A percentile compares a stretch with the other conserved stretches of the same genome.
These are phyloP conservation scores for Amblyteles armatorius DNA, from an alignment of 2,888 invertebrate species.

Conservation along the genomic window DNA sequence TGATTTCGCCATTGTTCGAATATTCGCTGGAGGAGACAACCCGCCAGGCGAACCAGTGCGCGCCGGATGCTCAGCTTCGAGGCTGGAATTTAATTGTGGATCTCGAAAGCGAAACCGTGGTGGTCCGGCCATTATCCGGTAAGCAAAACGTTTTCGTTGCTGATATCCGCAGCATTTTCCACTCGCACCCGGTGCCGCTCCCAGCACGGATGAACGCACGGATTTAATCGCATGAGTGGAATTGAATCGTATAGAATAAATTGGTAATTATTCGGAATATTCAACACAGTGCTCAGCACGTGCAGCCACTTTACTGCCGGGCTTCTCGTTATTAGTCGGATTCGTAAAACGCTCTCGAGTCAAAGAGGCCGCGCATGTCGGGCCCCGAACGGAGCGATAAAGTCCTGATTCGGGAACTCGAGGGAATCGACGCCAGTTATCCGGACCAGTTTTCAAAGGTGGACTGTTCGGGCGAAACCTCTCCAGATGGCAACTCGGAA, in stretches of 20 bases:
- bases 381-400: not conserved
- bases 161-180: conserved; percentile 28
- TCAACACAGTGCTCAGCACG: conserved; percentile 4
- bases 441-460: conserved; percentile 1
- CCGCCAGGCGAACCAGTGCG: not conserved
- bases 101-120: conserved; percentile 23
- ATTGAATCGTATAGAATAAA: not conserved
- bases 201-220: not conserved
- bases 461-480: not conserved
- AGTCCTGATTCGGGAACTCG: not conserved
- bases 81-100: conserved; percentile 51
- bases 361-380: not conserved
- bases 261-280: conserved; percentile 21
- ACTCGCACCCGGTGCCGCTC: conserved; percentile 18
- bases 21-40: not conserved
- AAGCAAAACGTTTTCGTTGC: conserved; percentile 20
- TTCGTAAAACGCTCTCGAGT: not conserved
- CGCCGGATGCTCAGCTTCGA: not conserved
- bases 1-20: conserved; percentile 17
- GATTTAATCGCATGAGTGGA: conserved; percentile 3
- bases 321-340: not conserved
- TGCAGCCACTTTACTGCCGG: not conserved
- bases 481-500: conserved; percentile 12
- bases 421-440: not conserved
- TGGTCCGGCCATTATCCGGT: conserved; percentile 7